Percentiles rank a stretch among this genome's conserved stretches.
These are phyloP conservation scores for Synanthedon vespiformis DNA, from an alignment of 2,888 invertebrate genomes.

Conservation along the genomic window DNA sequence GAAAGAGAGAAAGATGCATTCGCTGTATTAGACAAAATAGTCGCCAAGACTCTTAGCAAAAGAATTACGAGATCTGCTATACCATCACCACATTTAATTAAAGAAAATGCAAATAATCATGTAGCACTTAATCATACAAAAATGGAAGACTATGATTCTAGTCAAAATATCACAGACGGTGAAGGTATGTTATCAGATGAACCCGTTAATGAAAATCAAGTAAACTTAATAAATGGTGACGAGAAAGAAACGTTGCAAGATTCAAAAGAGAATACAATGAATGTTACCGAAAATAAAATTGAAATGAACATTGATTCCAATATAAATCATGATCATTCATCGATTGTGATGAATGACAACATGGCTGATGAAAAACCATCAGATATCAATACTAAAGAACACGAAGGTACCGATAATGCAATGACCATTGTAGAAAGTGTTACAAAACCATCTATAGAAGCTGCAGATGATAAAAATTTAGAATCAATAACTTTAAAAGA, in stretches of 20 bases:
- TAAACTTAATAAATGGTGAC: background rate
- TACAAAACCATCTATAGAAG: background rate
- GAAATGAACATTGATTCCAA: background rate
- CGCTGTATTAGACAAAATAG: constrained; percentile 23
- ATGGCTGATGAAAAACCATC: background rate
- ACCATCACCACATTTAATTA: constrained; percentile 8
- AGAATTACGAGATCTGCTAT: constrained; percentile 13
- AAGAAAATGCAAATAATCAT: constrained; percentile 1
- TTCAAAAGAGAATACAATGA: background rate
- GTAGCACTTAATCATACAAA: constrained; percentile 3
- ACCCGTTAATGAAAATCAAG: background rate
- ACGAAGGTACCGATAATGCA: background rate
- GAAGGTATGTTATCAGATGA: background rate
- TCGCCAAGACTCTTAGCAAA: constrained; percentile 17
- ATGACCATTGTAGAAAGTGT: background rate
- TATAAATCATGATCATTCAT: background rate
- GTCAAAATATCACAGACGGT: constrained; percentile 1
- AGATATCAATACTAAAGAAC: background rate
- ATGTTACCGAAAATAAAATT: background rate
- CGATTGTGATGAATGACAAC: background rate
- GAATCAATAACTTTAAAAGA: background rate
- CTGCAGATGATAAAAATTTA: background rate
- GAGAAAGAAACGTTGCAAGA: background rate
- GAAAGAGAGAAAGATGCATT: constrained; percentile 47
- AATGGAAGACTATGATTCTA: background rate